phyloP scores from a whole-genome alignment of 2,888 invertebrate species.

The Ypsolopha scabrella region DNA sequence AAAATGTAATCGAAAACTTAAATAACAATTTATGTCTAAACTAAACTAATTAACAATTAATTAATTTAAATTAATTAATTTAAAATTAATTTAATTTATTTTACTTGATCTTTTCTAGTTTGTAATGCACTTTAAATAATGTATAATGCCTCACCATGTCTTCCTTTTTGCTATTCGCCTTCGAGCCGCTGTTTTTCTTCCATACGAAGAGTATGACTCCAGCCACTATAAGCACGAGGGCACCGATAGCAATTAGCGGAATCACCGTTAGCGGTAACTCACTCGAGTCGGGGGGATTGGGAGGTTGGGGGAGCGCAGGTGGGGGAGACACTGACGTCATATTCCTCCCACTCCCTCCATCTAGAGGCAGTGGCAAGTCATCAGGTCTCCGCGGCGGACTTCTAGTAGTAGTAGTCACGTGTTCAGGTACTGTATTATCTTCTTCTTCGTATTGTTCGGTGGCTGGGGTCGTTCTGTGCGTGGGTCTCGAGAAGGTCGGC shows the following conservation, averaged over 20 bases:
- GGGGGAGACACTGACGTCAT: constrained; percentile 11
- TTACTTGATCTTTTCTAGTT: too few species aligned
- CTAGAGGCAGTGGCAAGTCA: constrained; percentile 28
- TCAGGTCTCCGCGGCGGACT: constrained; percentile 32
- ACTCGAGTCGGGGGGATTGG: constrained; percentile 38
- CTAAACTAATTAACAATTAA: too few species aligned
- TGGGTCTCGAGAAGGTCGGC: constrained; percentile 10
- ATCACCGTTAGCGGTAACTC: constrained; percentile 76
- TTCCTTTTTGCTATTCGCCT: constrained; percentile 77
- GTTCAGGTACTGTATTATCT: constrained; percentile 37
- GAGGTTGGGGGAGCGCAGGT: constrained; percentile 42
- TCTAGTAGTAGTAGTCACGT: constrained; percentile 24
- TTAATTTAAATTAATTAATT: too few species aligned
- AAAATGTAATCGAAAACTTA: too few species aligned
- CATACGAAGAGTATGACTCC: constrained; percentile 77
- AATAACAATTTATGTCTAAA: too few species aligned
- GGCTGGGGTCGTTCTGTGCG: constrained; percentile 15
- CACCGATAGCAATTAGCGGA: constrained; percentile 78
- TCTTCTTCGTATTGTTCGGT: constrained; percentile 24
- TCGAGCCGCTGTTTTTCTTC: constrained; percentile 75
- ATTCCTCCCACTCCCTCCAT: constrained; percentile 11
- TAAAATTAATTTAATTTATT: too few species aligned
- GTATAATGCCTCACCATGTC: constrained; percentile 84
- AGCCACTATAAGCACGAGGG: constrained; percentile 76
- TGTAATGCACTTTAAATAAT: too few species aligned